These are phyloP conservation scores for Agrochola circellaris DNA, from an alignment of 2,888 invertebrate genomes.

Conservation along the genomic window DNA sequence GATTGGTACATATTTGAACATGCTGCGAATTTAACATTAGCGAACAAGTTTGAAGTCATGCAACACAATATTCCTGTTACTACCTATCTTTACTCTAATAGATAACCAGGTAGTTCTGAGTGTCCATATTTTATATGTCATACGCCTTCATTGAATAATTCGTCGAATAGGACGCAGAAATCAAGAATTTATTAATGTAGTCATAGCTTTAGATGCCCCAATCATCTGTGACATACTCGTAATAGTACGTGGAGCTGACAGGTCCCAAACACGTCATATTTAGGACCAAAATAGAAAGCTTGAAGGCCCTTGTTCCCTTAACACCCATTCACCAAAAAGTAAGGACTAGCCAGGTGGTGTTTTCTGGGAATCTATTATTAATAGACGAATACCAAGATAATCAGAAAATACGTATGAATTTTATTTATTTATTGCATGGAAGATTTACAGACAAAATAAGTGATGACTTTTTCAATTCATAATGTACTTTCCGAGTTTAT, in stretches of 20 bases:
- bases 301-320: conserved; percentile 24
- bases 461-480: background rate
- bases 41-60: background rate
- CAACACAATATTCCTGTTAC: background rate
- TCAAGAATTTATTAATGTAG: conserved; percentile 25
- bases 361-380: background rate
- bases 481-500: background rate
- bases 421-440: conserved; percentile 1
- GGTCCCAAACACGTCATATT: conserved; percentile 49
- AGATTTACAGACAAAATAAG: background rate
- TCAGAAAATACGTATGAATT: background rate
- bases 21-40: background rate
- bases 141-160: background rate
- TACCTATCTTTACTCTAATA: no score
- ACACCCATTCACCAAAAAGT: conserved; percentile 23
- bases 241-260: conserved; percentile 58
- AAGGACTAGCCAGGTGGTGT: background rate
- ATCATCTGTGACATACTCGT: conserved; percentile 63
- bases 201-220: conserved; percentile 15
- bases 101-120: background rate
- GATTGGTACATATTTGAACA: conserved; percentile 9
- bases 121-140: background rate
- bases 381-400: background rate
- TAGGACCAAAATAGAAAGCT: conserved; percentile 19
- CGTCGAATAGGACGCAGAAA: background rate